Base-by-base conservation (phyloP, 1,140 invertebrate genomes). In the Cyclargus thomasi region DNA sequence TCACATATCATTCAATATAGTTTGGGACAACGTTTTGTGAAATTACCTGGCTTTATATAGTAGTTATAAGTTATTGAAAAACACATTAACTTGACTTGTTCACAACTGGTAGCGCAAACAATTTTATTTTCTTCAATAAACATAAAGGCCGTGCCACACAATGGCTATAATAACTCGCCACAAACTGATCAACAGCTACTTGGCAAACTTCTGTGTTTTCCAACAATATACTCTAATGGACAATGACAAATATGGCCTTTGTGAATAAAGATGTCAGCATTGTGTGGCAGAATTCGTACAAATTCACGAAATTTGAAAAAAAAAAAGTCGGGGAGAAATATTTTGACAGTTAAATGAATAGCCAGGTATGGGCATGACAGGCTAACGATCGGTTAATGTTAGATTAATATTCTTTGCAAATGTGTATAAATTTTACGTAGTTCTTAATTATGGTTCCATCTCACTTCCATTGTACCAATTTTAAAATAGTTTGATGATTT, bases 331-430 rank as follows among this genome's bases (percentile, higher is more conserved):
- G 75, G 77, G 73, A 77, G 85, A 86, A 90, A 90, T 90, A 88
- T 90, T 90, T 88, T 88, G 87, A 90, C 85, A 90, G 78, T 72
- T 81, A 85, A 90, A 90, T 90, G 79, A 77, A 86, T 82, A 77
- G 80, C 76, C 83, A 81, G 83, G 85, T 83, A 82, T 29, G 70
- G 72, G 53, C 29, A 71, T 81, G 80, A 78, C 79, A 66, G 68
- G 75, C 81, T 89, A 89, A 88, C 39, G 83, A 84, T 39, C 69
- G 73, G 53, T 81, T 89, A 89, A 89, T 89, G 84, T 83, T 84
- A 53, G 21, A 78, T 77, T 86, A 86, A 89, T 85, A 77, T 59
- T 59, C 10, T 20, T 59, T 59, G 53, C 53, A 16, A 47, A 47
- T 47, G n/a, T n/a, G n/a, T n/a, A 47, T 47, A 14, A 47, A 47